Conservation (phyloP, 2,797 vertebrate species). For the Epinephelus awoara region DNA sequence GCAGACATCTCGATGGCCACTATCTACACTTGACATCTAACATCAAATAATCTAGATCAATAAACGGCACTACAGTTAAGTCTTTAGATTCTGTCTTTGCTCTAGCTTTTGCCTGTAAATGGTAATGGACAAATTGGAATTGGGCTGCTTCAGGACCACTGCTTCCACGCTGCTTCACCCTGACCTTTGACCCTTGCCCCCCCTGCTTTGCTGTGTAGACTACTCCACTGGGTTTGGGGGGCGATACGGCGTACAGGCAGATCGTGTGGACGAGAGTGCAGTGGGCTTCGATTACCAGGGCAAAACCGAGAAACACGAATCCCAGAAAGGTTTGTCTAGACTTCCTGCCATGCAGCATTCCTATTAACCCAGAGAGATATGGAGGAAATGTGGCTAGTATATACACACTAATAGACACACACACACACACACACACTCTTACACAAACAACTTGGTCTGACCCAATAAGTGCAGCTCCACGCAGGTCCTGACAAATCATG, state of each 20-base stretch:
- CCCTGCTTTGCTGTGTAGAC: constrained; percentile 84
- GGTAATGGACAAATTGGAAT: constrained; percentile 13
- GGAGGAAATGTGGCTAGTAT: neutral
- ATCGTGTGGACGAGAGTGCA: constrained; percentile 92
- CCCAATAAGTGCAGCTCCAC: neutral
- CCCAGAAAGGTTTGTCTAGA: constrained; percentile 90
- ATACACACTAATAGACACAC: constrained; percentile 9
- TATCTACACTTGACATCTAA: too few species aligned
- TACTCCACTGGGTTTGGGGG: constrained; percentile 94
- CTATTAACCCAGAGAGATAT: neutral
- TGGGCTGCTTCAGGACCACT: constrained; percentile 40
- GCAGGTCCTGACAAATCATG: constrained; percentile 37
- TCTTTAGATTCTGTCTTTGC: neutral
- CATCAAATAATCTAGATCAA: too few species aligned
- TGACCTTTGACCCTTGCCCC: constrained; percentile 62
- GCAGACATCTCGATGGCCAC: too few species aligned
- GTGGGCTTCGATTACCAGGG: constrained; percentile 94
- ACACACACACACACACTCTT: neutral
- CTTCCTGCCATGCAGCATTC: neutral
- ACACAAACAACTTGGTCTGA: neutral
- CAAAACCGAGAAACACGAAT: constrained; percentile 93
- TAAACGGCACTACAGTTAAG: too few species aligned
- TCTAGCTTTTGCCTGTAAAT: neutral
- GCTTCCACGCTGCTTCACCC: constrained; percentile 46
- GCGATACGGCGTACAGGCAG: constrained; percentile 90